Evolutionary conservation across 2,888 invertebrate species (phyloP).

Genomic region (Drosophila rellima): DNA sequence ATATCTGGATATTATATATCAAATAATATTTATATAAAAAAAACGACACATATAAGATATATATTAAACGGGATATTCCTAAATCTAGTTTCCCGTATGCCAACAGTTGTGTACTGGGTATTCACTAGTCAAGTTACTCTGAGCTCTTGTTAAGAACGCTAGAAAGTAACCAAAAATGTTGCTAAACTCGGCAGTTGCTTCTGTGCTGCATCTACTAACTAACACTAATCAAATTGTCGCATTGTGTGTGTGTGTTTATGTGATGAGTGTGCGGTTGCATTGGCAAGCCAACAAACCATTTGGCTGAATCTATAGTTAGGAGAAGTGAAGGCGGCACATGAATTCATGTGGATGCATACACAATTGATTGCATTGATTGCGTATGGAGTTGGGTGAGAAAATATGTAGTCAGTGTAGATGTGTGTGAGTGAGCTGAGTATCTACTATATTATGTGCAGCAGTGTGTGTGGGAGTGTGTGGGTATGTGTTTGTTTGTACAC

Average conservation of each 20-base stretch:
- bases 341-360: constrained; percentile 51
- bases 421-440: constrained; percentile 21
- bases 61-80: too few relatives aligned
- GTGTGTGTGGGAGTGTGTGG: constrained; percentile 36
- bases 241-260: constrained; percentile 30
- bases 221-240: constrained; percentile 58
- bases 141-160: constrained; percentile 27
- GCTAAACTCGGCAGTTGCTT: constrained; percentile 32
- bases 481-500: constrained; percentile 58
- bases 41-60: too few relatives aligned
- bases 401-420: constrained; percentile 7
- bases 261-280: constrained; percentile 44
- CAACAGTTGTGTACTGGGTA: constrained; percentile 15
- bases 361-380: constrained; percentile 78
- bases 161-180: constrained; percentile 65
- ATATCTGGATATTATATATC: too few relatives aligned
- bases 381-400: constrained; percentile 27
- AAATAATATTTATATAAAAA: too few relatives aligned
- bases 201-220: background rate
- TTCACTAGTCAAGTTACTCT: background rate
- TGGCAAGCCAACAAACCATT: constrained; percentile 48
- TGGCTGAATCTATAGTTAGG: constrained; percentile 30
- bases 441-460: constrained; percentile 10
- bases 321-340: background rate
- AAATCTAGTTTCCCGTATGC: too few relatives aligned